Evolutionary conservation across 1,140 invertebrate species (phyloP).

Genomic region (Zaprionus davidi): DNA sequence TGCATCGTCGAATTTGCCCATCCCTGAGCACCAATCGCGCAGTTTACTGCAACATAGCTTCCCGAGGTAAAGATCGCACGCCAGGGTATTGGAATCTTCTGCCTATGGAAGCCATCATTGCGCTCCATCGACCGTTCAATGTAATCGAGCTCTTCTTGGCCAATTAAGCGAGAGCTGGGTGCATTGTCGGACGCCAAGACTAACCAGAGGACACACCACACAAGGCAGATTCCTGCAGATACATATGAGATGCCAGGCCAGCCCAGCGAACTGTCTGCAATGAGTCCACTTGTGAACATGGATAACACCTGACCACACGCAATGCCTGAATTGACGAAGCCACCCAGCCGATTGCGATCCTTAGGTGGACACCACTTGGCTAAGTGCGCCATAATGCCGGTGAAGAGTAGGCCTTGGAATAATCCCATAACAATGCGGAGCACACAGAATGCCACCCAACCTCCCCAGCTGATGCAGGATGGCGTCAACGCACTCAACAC

Average conservation of each 20-base stretch:
- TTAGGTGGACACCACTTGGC: constrained; percentile 85
- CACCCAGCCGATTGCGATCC: constrained; percentile 86
- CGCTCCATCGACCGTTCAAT: constrained; percentile 85
- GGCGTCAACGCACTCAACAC: constrained; percentile 84
- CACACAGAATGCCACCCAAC: constrained; percentile 86
- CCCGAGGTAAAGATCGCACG: constrained; percentile 89
- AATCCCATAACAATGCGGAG: constrained; percentile 91
- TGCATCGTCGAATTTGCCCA: constrained; percentile 97
- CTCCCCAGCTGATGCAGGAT: constrained; percentile 67
- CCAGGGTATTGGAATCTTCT: constrained; percentile 87
- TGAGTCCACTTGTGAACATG: constrained; percentile 87
- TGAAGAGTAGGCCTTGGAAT: constrained; percentile 91
- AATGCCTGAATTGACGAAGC: constrained; percentile 87
- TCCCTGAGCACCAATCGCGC: constrained; percentile 93
- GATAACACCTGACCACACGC: constrained; percentile 91
- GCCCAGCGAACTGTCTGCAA: constrained; percentile 87
- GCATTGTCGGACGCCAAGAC: constrained; percentile 88
- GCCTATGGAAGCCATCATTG: constrained; percentile 60
- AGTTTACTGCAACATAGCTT: constrained; percentile 92
- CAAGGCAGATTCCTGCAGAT: constrained; percentile 87
- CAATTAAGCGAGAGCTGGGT: constrained; percentile 86
- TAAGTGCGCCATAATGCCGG: constrained; percentile 86
- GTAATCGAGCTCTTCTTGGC: constrained; percentile 86
- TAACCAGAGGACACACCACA: constrained; percentile 88
- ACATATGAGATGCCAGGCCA: constrained; percentile 93